Evolutionary conservation across 1,140 invertebrate genomes (phyloP).

Genomic region (Thrips palmi): DNA sequence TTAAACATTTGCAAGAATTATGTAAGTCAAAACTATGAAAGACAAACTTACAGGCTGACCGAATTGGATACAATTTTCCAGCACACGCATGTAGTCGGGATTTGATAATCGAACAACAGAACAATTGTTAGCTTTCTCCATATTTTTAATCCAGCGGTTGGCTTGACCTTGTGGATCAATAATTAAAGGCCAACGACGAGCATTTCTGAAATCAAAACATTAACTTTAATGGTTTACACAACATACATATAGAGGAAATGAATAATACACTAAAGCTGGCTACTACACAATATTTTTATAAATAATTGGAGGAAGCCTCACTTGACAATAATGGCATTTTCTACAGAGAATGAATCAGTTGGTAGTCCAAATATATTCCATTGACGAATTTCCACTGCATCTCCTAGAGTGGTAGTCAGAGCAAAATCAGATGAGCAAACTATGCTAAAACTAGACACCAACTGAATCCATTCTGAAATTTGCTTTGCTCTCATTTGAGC

Average conservation of each 20-base stretch:
- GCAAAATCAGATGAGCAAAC: slow-evolving; percentile 58
- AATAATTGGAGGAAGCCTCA: slow-evolving; percentile 21
- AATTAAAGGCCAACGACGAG: slow-evolving; percentile 76
- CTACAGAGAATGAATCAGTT: slow-evolving; percentile 72
- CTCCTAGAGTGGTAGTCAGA: slow-evolving; percentile 55
- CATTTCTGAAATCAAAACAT: slow-evolving; percentile 37
- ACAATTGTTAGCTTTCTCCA: slow-evolving; percentile 74
- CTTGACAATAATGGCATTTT: slow-evolving; percentile 82
- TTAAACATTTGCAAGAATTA: slow-evolving; percentile 1
- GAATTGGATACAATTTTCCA: slow-evolving; percentile 88
- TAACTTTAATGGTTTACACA: slow-evolving; percentile 10
- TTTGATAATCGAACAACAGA: slow-evolving; percentile 64
- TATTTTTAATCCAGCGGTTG: slow-evolving; percentile 88
- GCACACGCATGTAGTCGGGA: slow-evolving; percentile 60
- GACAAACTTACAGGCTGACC: slow-evolving; percentile 47
- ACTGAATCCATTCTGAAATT: slow-evolving; percentile 51
- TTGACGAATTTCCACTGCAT: slow-evolving; percentile 68
- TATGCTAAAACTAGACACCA: slow-evolving; percentile 43
- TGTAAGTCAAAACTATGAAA: too few relatives aligned
- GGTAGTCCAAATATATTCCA: slow-evolving; percentile 88
- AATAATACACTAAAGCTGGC: too few relatives aligned
- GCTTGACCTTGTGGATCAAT: slow-evolving; percentile 91
- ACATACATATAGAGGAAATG: too few relatives aligned
- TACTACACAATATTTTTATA: slow-evolving; percentile 8
- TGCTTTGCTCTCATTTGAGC: slow-evolving; percentile 49